A percentile compares a stretch with the other conserved stretches of the same genome.
These are phyloP conservation scores for Hassar affinis DNA, from an alignment of 2,113 vertebrate genomes.

Conservation along the genomic window DNA sequence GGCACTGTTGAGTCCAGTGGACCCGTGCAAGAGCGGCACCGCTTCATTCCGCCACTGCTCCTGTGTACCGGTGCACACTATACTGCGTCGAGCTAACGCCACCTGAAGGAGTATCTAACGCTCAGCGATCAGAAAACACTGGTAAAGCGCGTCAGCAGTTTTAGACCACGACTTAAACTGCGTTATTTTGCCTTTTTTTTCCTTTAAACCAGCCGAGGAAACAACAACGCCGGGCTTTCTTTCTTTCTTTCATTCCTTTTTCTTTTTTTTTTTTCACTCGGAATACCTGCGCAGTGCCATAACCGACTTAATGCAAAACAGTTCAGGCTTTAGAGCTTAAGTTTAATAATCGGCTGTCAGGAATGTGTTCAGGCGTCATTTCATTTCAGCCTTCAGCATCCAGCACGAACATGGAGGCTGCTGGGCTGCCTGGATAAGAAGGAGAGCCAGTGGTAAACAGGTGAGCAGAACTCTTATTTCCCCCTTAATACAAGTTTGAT, in stretches of 20 bases:
- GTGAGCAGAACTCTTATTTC: constrained; percentile 8
- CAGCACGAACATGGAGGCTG: constrained; percentile 38
- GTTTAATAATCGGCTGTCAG: constrained; percentile 3
- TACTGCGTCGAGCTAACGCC: constrained; percentile 42
- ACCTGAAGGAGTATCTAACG: constrained; percentile 36
- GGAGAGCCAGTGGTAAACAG: constrained; percentile 8
- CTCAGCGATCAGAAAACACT: neutral
- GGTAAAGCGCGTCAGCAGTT: constrained; percentile 45
- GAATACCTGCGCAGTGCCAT: constrained; percentile 42
- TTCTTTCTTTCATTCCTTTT: neutral
- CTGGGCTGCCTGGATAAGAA: constrained; percentile 1
- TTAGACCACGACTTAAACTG: constrained; percentile 3
- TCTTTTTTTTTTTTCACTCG: neutral
- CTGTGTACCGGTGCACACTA: constrained; percentile 18
- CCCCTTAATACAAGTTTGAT: constrained; percentile 1
- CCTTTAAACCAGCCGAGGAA: constrained; percentile 5
- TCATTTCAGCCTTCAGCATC: constrained; percentile 7
- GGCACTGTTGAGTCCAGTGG: constrained; percentile 54
- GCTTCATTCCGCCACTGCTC: constrained; percentile 46
- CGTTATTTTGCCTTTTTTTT: constrained; percentile 21
- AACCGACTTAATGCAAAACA: neutral
- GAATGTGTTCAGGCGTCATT: constrained; percentile 18
- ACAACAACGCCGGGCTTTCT: constrained; percentile 2
- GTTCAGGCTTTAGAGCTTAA: neutral
- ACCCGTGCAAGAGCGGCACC: constrained; percentile 57